These are phyloP conservation scores for Agriopis leucophaearia DNA, from an alignment of 2,888 invertebrate genomes.

Conservation along the genomic window DNA sequence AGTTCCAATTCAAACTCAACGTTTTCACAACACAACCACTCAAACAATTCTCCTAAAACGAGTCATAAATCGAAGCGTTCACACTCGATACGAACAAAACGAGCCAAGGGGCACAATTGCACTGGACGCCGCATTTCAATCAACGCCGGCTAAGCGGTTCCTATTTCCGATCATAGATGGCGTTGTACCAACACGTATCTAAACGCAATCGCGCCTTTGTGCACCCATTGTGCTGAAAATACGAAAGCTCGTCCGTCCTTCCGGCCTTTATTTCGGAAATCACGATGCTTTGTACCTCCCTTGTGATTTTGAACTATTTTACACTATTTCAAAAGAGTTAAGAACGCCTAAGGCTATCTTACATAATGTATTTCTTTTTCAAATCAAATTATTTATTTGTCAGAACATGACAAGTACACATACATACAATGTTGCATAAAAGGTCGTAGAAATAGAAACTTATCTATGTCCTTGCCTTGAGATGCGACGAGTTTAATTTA, in stretches of 20 bases:
- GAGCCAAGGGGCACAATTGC: constrained; percentile 40
- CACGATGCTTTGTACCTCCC: constrained; percentile 49
- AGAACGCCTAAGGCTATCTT: background rate
- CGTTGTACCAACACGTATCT: constrained; percentile 59
- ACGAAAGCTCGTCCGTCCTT: constrained; percentile 58
- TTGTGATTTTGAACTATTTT: constrained; percentile 56
- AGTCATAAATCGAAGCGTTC: constrained; percentile 42
- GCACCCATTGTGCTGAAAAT: constrained; percentile 62
- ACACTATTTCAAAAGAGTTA: constrained; percentile 1
- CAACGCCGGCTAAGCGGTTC: constrained; percentile 73
- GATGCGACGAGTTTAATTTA: too few species aligned
- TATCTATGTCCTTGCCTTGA: too few species aligned
- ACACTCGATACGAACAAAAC: constrained; percentile 43
- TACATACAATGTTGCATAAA: too few species aligned
- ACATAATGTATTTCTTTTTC: background rate
- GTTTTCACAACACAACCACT: constrained; percentile 1
- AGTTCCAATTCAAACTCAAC: background rate
- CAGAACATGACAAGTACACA: too few species aligned
- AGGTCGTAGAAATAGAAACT: too few species aligned
- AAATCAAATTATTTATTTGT: background rate
- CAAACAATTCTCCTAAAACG: background rate
- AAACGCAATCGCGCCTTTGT: constrained; percentile 69
- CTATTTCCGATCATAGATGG: constrained; percentile 81
- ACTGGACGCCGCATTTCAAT: constrained; percentile 55
- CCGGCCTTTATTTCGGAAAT: constrained; percentile 69